Conservation (phyloP, 2,888 invertebrate species). For the Resseliella maxima region DNA sequence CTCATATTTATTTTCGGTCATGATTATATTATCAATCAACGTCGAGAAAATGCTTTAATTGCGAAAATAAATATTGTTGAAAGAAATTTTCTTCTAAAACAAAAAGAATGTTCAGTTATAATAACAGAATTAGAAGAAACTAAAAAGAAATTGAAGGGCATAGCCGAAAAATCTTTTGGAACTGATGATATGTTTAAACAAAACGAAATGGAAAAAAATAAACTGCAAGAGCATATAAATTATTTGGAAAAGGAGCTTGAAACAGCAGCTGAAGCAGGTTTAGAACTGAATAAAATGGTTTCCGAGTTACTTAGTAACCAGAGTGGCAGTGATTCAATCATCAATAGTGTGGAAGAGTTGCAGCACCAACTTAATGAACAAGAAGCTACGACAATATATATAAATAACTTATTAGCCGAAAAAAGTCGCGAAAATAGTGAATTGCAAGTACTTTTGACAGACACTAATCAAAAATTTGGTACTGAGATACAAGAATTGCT, state of each 20-base stretch:
- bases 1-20: constrained; percentile 80
- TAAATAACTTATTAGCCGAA: constrained; percentile 69
- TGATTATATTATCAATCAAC: constrained; percentile 80
- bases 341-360: constrained; percentile 75
- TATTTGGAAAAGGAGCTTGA: constrained; percentile 81
- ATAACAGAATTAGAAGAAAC: constrained; percentile 73
- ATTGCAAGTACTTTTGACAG: constrained; percentile 66
- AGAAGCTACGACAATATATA: constrained; percentile 70
- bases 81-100: constrained; percentile 71
- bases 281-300: constrained; percentile 79
- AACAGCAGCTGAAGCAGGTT: constrained; percentile 81
- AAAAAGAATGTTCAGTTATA: constrained; percentile 75
- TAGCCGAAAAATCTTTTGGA: constrained; percentile 78
- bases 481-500: constrained; percentile 72
- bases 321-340: constrained; percentile 73
- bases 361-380: constrained; percentile 76
- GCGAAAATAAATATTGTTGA: constrained; percentile 76
- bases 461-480: constrained; percentile 69
- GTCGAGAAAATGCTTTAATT: constrained; percentile 77
- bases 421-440: constrained; percentile 71
- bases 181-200: constrained; percentile 78
- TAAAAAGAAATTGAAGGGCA: constrained; percentile 72
- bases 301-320: constrained; percentile 77
- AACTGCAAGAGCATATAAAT: constrained; percentile 76
- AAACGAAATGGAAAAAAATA: constrained; percentile 67